These are phyloP conservation scores for Odontamblyopus lacepedii DNA, from an alignment of 2,797 vertebrate species.

Conservation along the genomic window DNA sequence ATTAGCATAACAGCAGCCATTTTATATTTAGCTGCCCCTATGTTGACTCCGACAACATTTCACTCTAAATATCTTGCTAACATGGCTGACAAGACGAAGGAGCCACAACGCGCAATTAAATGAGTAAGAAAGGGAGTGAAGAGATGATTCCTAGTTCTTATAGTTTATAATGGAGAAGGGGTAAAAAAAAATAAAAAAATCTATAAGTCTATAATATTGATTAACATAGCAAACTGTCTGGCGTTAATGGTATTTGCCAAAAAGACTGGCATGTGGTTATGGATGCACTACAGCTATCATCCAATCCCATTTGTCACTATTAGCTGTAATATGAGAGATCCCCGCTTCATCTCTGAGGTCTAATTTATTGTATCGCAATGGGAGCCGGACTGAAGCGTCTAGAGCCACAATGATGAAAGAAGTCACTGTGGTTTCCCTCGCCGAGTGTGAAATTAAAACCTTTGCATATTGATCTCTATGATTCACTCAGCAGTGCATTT, in stretches of 20 bases:
- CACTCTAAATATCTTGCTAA: conserved; percentile 72
- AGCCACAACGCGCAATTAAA: conserved; percentile 76
- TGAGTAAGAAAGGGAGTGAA: conserved; percentile 33
- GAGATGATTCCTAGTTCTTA: conserved; percentile 35
- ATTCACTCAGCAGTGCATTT: conserved; percentile 37
- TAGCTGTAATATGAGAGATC: conserved; percentile 68
- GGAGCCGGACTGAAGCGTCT: conserved; percentile 51
- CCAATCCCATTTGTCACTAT: conserved; percentile 72
- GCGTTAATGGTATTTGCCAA: conserved; percentile 55
- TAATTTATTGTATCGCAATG: conserved; percentile 74
- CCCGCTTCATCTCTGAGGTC: conserved; percentile 66
- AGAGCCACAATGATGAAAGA: conserved; percentile 58
- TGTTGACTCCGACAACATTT: conserved; percentile 77
- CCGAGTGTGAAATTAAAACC: conserved; percentile 65
- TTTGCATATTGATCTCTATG: conserved; percentile 47
- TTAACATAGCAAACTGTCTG: conserved; percentile 47
- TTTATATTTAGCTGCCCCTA: conserved; percentile 84
- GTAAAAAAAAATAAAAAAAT: conserved; percentile 1
- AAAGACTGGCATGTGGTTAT: conserved; percentile 54
- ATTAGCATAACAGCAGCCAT: conserved; percentile 82
- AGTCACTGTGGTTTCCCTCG: conserved; percentile 43
- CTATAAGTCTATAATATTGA: conserved; percentile 53
- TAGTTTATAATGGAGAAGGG: conserved; percentile 30
- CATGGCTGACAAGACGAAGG: conserved; percentile 69
- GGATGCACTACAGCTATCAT: conserved; percentile 52